phyloP scores from a whole-genome alignment of 2,888 invertebrate genomes.

The Emmelina monodactyla region DNA sequence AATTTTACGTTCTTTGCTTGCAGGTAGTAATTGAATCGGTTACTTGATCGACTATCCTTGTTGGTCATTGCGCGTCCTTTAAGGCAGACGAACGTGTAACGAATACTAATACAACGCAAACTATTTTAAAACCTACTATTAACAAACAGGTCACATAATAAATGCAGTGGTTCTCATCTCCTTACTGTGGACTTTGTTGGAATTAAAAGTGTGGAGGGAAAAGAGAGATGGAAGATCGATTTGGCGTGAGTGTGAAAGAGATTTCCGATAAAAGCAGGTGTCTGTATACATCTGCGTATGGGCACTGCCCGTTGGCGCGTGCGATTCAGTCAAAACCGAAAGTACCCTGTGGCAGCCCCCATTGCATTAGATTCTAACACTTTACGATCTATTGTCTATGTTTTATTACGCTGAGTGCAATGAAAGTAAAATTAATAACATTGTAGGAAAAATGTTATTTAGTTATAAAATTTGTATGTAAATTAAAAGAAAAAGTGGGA shows the following conservation, averaged over 20 bases:
- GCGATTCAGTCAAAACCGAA: constrained; percentile 32
- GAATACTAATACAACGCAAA: constrained; percentile 51
- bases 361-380: constrained; percentile 10
- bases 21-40: too few relatives aligned
- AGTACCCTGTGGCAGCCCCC: constrained; percentile 19
- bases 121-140: constrained; percentile 50
- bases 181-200: constrained; percentile 36
- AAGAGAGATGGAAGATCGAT: constrained; percentile 29
- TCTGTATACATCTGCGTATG: constrained; percentile 56
- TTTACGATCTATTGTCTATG: constrained; percentile 3
- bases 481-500: too few relatives aligned
- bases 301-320: constrained; percentile 55
- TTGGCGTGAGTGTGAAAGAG: constrained; percentile 29
- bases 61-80: too few relatives aligned
- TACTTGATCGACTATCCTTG: too few relatives aligned
- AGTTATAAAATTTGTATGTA: too few relatives aligned
- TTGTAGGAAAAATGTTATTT: background rate
- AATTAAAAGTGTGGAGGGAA: constrained; percentile 41
- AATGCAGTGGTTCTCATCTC: constrained; percentile 40
- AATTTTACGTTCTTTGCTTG: too few relatives aligned
- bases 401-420: background rate
- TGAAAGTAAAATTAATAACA: background rate
- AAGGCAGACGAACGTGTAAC: constrained; percentile 22
- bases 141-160: constrained; percentile 57
- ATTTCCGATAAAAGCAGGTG: constrained; percentile 47